Conservation (phyloP, 1,140 invertebrate species). For the Drosophila truncata region DNA sequence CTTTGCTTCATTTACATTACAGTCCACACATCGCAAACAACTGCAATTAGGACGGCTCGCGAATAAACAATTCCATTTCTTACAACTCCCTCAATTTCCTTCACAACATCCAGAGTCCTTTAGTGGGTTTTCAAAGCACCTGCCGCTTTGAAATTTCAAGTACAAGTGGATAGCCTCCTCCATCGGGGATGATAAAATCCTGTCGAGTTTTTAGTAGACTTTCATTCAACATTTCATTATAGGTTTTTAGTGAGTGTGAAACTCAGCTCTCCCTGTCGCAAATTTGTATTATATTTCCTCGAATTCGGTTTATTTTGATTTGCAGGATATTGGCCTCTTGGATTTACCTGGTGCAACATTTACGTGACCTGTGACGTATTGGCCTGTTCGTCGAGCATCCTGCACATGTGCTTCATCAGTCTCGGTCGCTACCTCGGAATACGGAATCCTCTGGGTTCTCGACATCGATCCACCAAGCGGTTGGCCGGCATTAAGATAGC, state of each 20-base stretch:
- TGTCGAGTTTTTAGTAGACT: background rate
- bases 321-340: conserved; percentile 96
- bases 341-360: conserved; percentile 94
- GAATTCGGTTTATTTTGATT: background rate
- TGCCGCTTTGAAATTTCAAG: background rate
- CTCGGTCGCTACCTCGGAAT: conserved; percentile 97
- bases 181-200: background rate
- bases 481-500: conserved; percentile 93
- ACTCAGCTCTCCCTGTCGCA: background rate
- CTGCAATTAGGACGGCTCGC: background rate
- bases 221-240: background rate
- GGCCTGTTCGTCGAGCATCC: conserved; percentile 96
- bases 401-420: conserved; percentile 99
- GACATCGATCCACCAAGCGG: conserved; percentile 91
- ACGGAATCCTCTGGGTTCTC: conserved; percentile 93
- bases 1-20: background rate
- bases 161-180: background rate
- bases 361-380: conserved; percentile 98
- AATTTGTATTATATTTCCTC: background rate
- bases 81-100: conserved; percentile 16
- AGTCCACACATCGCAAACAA: background rate
- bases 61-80: conserved; percentile 47
- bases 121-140: conserved; percentile 10
- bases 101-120: conserved; percentile 11
- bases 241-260: background rate